Evolutionary conservation across 2,113 vertebrate genomes (phyloP).

Genomic region (Phocoena sinus): DNA sequence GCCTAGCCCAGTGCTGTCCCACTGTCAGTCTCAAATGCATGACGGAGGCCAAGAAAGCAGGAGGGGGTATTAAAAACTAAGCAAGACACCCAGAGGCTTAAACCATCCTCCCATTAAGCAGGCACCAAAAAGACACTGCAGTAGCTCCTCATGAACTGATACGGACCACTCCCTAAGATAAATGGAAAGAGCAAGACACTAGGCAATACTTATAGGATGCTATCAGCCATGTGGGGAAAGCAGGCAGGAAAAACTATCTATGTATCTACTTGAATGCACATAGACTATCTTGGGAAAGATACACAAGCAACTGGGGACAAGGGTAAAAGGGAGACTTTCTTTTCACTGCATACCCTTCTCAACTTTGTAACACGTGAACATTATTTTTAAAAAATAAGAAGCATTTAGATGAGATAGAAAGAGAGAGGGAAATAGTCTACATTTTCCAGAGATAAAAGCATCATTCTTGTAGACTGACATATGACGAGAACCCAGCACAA

Average conservation of each 20-base stretch:
- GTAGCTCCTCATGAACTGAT: background rate
- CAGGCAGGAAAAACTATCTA: background rate
- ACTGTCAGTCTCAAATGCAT: accelerated
- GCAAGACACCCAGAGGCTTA: background rate
- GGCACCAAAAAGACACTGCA: background rate
- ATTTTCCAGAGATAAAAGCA: background rate
- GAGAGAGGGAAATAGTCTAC: background rate
- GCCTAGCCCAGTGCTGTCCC: background rate
- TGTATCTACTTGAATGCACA: background rate
- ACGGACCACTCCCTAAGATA: background rate
- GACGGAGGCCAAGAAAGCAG: background rate
- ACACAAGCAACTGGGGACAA: background rate
- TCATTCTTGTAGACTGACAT: background rate
- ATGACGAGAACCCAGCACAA: background rate
- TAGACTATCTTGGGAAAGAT: background rate
- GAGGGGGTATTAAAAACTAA: background rate
- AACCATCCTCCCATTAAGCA: background rate
- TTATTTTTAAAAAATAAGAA: background rate
- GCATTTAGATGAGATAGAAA: background rate
- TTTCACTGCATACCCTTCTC: background rate
- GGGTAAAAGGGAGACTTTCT: background rate
- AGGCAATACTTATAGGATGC: background rate
- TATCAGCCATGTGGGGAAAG: background rate
- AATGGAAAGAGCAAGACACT: background rate
- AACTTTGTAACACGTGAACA: background rate